Evolutionary conservation across 2,797 vertebrate species (phyloP), one percentile per base, ranked within the genome.

Genomic region (Myotis planiceps): DNA sequence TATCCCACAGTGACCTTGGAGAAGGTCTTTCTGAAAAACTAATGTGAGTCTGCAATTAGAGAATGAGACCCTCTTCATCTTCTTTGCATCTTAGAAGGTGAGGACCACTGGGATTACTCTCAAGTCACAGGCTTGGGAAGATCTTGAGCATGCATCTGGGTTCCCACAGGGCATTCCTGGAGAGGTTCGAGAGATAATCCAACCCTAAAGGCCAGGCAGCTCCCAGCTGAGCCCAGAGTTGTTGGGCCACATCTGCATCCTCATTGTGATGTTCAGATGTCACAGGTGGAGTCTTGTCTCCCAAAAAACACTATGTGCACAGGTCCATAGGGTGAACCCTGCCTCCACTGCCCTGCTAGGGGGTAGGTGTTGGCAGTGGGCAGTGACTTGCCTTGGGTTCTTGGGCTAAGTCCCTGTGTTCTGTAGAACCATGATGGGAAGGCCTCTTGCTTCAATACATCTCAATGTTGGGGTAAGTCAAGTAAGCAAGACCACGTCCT

Each of bases 291-390:
- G 5, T 27, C 19, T n/a, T 13, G 37, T 39, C 3, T 1, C 23
- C 27, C n/a, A 3, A 18, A n/a, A 32, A 37, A 29, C 7, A n/a
- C 10, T 2, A 2, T 0, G 1, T 10, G 5, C 0, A 4, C 21
- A 25, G 12, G 3, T 23, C 9, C 32, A 0, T 1, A 14, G 7
- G 9, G 32, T 0, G 6, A 12, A 13, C 32, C 49, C 27, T 12
- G 6, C 4, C 3, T 13, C 15, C 0, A 6, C 15, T 0, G 2
- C 21, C 34, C 39, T 9, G 10, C 25, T 0, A 12, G 32, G 42
- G 10, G 2, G 25, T 23, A 5, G 7, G 5, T 12, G 5, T 0
- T 7, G 49, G 29, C 6, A 5, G 5, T 2, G 0, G 3, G 1
- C 0, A 1, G 3, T 0, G 1, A 19, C 1, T 25, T 32, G 23